phyloP scores from a whole-genome alignment of 2,113 vertebrate species.

The Micronycteris hirsuta region DNA sequence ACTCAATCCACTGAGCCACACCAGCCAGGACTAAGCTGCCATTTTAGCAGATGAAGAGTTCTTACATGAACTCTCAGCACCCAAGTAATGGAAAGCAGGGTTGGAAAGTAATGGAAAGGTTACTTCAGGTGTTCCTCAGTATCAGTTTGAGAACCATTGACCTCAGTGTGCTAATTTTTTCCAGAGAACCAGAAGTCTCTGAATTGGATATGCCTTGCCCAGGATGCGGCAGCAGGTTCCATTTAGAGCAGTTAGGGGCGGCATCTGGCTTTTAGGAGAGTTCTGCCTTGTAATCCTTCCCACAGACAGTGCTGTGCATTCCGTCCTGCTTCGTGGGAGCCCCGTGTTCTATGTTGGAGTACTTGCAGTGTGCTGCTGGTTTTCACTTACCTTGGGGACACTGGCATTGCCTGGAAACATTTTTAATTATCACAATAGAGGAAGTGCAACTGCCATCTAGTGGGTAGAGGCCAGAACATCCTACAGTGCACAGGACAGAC shows the following conservation, averaged over 20 bases:
- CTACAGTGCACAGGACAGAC: neutral
- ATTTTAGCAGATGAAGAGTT: neutral
- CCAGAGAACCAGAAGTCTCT: fast-evolving
- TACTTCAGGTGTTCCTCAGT: neutral
- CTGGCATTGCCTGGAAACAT: neutral
- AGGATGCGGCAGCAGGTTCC: neutral
- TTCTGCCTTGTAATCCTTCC: neutral
- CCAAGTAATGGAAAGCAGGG: neutral
- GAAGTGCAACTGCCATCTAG: no score
- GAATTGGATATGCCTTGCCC: neutral
- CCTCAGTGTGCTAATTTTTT: fast-evolving
- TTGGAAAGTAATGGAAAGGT: no score
- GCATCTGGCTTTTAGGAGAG: no score
- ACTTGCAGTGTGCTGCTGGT: neutral
- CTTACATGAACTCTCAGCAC: neutral
- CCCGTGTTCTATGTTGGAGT: fast-evolving
- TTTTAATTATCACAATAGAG: neutral
- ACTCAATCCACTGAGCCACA: no score
- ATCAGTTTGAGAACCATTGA: neutral
- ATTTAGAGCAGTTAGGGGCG: fast-evolving
- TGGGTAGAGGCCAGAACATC: fast-evolving
- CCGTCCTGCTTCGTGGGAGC: fast-evolving
- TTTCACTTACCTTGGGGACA: neutral
- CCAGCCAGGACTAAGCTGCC: neutral
- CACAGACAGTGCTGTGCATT: fast-evolving